Conservation (phyloP, 1,140 invertebrate species). For the Sipha flava region DNA sequence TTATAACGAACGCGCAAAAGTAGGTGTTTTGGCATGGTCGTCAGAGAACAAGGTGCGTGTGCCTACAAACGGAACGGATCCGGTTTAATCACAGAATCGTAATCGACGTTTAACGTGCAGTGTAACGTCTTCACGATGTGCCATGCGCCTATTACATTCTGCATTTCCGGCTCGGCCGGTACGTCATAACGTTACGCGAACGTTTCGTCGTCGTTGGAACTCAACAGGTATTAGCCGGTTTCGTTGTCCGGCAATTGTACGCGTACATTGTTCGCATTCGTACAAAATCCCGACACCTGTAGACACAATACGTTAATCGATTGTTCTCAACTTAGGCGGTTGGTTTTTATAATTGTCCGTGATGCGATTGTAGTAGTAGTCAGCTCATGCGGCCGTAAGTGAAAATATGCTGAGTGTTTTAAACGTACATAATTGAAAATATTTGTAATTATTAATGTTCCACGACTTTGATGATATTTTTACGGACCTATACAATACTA, state of each 20-base stretch:
- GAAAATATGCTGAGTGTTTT: background rate
- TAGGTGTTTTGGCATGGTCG: no score
- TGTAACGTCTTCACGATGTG: background rate
- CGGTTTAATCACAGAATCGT: background rate
- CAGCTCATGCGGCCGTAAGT: background rate
- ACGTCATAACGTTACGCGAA: background rate
- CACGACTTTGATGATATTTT: background rate
- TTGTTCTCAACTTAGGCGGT: background rate
- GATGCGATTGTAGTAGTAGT: background rate
- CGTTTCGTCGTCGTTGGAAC: background rate
- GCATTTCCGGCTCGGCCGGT: background rate
- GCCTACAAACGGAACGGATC: background rate
- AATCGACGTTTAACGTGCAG: background rate
- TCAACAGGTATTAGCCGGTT: background rate
- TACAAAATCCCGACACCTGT: background rate
- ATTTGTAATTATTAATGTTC: background rate
- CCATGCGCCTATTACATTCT: background rate
- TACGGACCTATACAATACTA: background rate
- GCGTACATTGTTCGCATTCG: background rate
- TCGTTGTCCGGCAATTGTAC: background rate
- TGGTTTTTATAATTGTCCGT: background rate
- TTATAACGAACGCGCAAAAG: no score
- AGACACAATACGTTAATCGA: background rate
- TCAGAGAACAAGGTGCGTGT: no score
- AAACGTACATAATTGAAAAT: background rate